phyloP scores from a whole-genome alignment of 1,140 invertebrate species.

The Ostrea edulis region DNA sequence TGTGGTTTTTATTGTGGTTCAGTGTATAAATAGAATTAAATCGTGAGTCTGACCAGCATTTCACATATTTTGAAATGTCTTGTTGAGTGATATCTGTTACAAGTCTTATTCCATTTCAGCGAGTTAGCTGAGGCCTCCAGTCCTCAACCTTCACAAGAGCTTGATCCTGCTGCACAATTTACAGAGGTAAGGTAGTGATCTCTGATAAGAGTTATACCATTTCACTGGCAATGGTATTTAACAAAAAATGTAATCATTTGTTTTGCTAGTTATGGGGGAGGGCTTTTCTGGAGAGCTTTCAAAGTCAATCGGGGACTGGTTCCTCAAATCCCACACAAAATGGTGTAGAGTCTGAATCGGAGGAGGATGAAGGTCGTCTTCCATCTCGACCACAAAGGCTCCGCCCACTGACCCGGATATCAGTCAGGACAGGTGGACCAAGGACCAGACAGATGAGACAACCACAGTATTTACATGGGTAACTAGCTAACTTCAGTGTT shows the following conservation, averaged over 20 bases:
- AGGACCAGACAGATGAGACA: constrained; percentile 39
- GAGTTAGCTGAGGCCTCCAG: constrained; percentile 43
- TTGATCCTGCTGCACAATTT: constrained; percentile 71
- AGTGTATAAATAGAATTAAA: no score
- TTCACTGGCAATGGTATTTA: no score
- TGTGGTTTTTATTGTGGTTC: no score
- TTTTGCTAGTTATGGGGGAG: constrained; percentile 68
- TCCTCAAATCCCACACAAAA: constrained; percentile 13
- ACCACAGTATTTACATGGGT: constrained; percentile 70
- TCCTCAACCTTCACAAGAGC: constrained; percentile 1
- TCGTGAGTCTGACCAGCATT: no score
- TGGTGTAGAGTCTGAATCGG: constrained; percentile 55
- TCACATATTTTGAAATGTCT: no score
- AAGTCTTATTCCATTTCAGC: constrained; percentile 34
- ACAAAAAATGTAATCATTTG: background rate
- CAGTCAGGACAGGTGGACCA: constrained; percentile 49
- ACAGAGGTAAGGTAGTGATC: constrained; percentile 54
- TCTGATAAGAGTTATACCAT: no score
- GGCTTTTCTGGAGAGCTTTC: constrained; percentile 67
- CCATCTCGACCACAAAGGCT: constrained; percentile 32
- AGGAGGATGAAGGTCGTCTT: constrained; percentile 52
- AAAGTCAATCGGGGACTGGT: constrained; percentile 57
- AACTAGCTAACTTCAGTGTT: constrained; percentile 35
- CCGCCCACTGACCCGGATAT: constrained; percentile 53
- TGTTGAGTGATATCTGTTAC: background rate